These are phyloP conservation scores for Hypsopygia costalis DNA, from an alignment of 2,888 invertebrate genomes.

Conservation along the genomic window DNA sequence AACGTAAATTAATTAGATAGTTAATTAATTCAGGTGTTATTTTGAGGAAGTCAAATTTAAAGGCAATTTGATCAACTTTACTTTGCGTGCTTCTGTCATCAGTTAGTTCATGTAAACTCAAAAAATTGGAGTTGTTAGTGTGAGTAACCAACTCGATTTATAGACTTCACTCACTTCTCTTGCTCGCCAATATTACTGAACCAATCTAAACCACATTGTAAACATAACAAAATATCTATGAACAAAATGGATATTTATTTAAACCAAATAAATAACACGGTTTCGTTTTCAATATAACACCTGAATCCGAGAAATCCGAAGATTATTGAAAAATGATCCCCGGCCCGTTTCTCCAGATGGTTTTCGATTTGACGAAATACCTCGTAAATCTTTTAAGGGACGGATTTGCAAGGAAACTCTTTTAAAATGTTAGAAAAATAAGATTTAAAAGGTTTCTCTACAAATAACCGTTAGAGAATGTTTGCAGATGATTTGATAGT, in stretches of 20 bases:
- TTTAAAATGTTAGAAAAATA: slow-evolving; percentile 37
- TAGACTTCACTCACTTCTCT: too few relatives aligned
- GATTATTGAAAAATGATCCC: slow-evolving; percentile 62
- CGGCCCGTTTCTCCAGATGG: slow-evolving; percentile 35
- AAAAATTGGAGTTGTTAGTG: too few relatives aligned
- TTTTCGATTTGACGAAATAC: slow-evolving; percentile 45
- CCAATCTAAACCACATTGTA: slow-evolving; percentile 2
- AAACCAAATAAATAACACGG: slow-evolving; percentile 14
- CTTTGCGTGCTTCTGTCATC: too few relatives aligned
- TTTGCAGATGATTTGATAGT: too few relatives aligned
- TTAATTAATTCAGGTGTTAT: too few relatives aligned
- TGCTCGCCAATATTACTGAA: too few relatives aligned
- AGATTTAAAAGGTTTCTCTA: slow-evolving; percentile 11
- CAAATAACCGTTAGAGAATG: slow-evolving; percentile 2
- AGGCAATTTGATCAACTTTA: too few relatives aligned
- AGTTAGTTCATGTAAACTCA: too few relatives aligned
- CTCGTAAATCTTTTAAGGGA: slow-evolving; percentile 40
- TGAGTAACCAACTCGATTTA: too few relatives aligned
- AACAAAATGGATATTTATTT: neutral
- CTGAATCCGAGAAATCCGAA: slow-evolving; percentile 34
- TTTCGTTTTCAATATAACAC: slow-evolving; percentile 22
- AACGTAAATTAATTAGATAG: too few relatives aligned
- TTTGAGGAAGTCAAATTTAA: too few relatives aligned
- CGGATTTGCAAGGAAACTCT: slow-evolving; percentile 29
- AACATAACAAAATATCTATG: too few relatives aligned